A percentile compares a stretch with the other conserved stretches of the same genome.
These are phyloP conservation scores for Harpalus rubripes DNA, from an alignment of 2,888 invertebrate species.

Conservation along the genomic window DNA sequence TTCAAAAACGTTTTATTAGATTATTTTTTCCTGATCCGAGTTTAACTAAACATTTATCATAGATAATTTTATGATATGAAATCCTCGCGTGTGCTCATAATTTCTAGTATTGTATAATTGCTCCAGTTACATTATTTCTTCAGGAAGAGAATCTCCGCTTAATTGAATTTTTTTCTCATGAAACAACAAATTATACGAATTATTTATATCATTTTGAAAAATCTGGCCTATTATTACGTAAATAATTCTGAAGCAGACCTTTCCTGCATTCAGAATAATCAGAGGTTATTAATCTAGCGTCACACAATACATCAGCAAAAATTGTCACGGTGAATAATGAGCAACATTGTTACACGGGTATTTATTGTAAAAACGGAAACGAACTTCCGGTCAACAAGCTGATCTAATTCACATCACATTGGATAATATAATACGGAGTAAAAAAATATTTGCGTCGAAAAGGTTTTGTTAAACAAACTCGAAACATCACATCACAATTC, in stretches of 20 bases:
- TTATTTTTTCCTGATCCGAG: no score
- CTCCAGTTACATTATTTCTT: not conserved
- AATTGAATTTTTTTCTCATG: not conserved
- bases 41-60: no score
- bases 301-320: constrained; percentile 6
- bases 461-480: not conserved
- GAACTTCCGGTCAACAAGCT: constrained; percentile 28
- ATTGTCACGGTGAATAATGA: constrained; percentile 28
- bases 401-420: constrained; percentile 24
- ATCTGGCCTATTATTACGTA: not conserved
- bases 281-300: not conserved
- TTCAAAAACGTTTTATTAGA: no score
- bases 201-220: constrained; percentile 18
- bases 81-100: not conserved
- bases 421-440: not conserved
- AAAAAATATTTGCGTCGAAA: not conserved
- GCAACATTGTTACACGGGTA: constrained; percentile 19
- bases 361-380: constrained; percentile 48
- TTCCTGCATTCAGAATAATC: not conserved
- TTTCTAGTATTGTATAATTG: not conserved
- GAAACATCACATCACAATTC: not conserved
- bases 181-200: constrained; percentile 6
- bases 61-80: not conserved
- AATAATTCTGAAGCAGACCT: not conserved
- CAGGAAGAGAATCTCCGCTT: not conserved